A percentile compares a stretch with the other conserved stretches of the same genome.
Evolutionary conservation across 2,113 vertebrate genomes (phyloP).

Genomic region (Sakesphorus luctuosus): DNA sequence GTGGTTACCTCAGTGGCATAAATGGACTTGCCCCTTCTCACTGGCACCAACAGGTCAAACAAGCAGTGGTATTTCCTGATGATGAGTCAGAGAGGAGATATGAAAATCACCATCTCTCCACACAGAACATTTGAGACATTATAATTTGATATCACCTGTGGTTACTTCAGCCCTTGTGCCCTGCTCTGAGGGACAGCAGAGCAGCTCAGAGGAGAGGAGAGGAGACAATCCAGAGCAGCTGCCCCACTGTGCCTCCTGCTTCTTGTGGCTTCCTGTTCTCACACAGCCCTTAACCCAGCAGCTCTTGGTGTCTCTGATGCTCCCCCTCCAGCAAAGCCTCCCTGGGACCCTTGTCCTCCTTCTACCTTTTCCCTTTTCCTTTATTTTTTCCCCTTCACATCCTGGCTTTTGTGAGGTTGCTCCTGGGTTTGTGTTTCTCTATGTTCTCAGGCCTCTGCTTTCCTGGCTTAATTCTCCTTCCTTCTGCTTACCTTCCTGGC

Average conservation of each 20-base stretch:
- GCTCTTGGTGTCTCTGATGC: not conserved
- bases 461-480: not conserved
- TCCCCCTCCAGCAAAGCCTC: not conserved
- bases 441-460: not conserved
- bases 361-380: not conserved
- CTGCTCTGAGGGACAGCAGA: not conserved
- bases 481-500: not conserved
- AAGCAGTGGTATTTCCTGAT: slow-evolving; percentile 7
- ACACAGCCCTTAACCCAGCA: not conserved
- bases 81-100: slow-evolving; percentile 13
- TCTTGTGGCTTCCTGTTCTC: not conserved
- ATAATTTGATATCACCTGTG: not conserved
- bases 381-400: not conserved
- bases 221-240: no score
- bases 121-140: not conserved
- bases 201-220: not conserved
- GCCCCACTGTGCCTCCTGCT: not conserved
- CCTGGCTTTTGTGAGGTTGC: not conserved
- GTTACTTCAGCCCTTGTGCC: not conserved
- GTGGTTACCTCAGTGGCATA: not conserved
- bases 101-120: not conserved
- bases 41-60: not conserved
- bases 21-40: not conserved
- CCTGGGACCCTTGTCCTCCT: not conserved
- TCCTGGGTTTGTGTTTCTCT: not conserved